Evolutionary conservation across 2,113 vertebrate species (phyloP), one percentile per base, ranked within the genome.

Genomic region (Rhea pennata): DNA sequence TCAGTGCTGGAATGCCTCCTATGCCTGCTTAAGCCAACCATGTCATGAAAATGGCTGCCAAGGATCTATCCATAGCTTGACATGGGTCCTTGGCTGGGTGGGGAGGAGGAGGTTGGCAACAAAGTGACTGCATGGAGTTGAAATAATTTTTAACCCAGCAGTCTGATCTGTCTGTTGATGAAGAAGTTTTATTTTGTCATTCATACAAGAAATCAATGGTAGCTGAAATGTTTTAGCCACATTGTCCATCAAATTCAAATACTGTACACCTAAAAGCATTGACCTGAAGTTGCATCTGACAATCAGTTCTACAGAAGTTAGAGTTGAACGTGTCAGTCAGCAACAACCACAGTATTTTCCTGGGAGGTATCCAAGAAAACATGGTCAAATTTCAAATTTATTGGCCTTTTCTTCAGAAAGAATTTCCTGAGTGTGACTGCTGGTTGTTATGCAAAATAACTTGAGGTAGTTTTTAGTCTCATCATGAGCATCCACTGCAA

Each of bases 31-130:
- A 96, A 81, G 58, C 78, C 96, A 93, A 79, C 56, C 84, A 93
- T 97, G 96, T 92, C 86, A 71, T 81, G 97, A 87, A 95, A 94
- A 95, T 93, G 88, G 83, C 58, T 96, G 61, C 84, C 88, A 96
- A 16, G 0, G 16, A 95, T 92, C 92, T 96, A 87, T 94, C 94
- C 84, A 95, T 76, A 96, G 53, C 65, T 96, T 97, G 93, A 74
- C 92, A n/a, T 31, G 39, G 31, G 15, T 94, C 54, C 87, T 97
- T 88, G 96, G 87, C 82, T 90, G 77, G 53, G 64, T 89, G 66
- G 33, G 16, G n/a, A 92, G 20, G 42, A 91, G 95, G 77, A 75
- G 6, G 23, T 72, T 97, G 95, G 92, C 83, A 88, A 75, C 53
- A 86, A 65, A 86, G 5, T 91, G 89, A 94, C 24, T 59, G 75